phyloP scores from a whole-genome alignment of 2,113 vertebrate genomes.

The Oostethus manadensis region DNA sequence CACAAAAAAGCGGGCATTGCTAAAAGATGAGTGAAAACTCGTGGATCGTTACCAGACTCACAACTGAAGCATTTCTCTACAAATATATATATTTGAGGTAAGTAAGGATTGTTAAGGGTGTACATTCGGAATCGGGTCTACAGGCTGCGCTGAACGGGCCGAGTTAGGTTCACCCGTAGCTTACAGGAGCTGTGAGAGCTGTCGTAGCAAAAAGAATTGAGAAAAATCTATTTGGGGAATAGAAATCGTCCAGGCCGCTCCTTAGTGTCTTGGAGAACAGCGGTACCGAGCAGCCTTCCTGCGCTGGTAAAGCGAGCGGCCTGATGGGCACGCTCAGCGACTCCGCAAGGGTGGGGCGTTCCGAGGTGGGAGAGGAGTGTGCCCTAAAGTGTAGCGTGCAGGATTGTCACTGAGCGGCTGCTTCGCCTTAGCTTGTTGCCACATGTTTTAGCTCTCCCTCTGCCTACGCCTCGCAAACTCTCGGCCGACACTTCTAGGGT shows the following conservation, averaged over 20 bases:
- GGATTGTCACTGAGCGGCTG: slow-evolving; percentile 72
- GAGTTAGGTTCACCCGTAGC: slow-evolving; percentile 64
- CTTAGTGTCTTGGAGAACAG: slow-evolving; percentile 30
- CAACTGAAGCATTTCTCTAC: slow-evolving; percentile 11
- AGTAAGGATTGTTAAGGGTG: slow-evolving; percentile 44
- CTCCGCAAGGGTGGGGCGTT: slow-evolving; percentile 30
- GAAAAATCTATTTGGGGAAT: slow-evolving; percentile 50
- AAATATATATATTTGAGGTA: slow-evolving; percentile 9
- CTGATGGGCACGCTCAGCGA: slow-evolving; percentile 29
- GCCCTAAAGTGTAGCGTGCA: slow-evolving; percentile 68
- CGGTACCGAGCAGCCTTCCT: slow-evolving; percentile 43
- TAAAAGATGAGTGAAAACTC: slow-evolving; percentile 22
- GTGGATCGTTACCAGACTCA: slow-evolving; percentile 21
- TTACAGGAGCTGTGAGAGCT: slow-evolving; percentile 42
- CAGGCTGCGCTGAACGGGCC: slow-evolving; percentile 37
- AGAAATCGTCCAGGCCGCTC: slow-evolving; percentile 42
- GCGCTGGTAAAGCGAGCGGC: slow-evolving; percentile 39
- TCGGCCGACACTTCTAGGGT: slow-evolving; percentile 18
- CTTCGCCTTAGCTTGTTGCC: slow-evolving; percentile 58
- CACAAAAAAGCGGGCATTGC: slow-evolving; percentile 45
- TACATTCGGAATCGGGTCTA: slow-evolving; percentile 60
- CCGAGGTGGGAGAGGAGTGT: slow-evolving; percentile 56
- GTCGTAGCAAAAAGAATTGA: slow-evolving; percentile 43
- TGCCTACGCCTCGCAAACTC: slow-evolving; percentile 25
- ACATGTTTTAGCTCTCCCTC: slow-evolving; percentile 31